These are phyloP conservation scores for Hassar affinis DNA, from an alignment of 2,113 vertebrate species.

Conservation along the genomic window DNA sequence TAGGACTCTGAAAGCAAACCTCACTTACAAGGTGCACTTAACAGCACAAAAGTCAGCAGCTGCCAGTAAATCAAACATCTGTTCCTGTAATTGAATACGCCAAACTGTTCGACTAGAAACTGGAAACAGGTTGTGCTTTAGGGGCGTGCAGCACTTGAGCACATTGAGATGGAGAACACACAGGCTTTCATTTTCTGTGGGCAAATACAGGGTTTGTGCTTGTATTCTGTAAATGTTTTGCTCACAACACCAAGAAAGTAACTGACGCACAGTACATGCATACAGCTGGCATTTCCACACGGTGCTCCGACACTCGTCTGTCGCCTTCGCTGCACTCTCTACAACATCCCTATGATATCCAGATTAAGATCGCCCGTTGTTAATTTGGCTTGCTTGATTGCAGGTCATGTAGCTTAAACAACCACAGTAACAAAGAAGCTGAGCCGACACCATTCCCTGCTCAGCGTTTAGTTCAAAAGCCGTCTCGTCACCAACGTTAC, in stretches of 20 bases:
- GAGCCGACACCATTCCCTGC: neutral
- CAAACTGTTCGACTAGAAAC: slow-evolving; percentile 11
- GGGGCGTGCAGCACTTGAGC: neutral
- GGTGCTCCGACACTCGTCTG: slow-evolving; percentile 7
- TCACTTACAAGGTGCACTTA: slow-evolving; percentile 8
- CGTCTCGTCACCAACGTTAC: neutral
- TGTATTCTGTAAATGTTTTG: slow-evolving; percentile 7
- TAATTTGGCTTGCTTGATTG: neutral
- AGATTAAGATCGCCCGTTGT: neutral
- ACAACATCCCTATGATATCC: neutral
- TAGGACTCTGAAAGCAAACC: neutral
- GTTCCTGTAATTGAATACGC: slow-evolving; percentile 11
- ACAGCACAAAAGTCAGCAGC: slow-evolving; percentile 16
- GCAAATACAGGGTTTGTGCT: neutral
- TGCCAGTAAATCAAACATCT: slow-evolving; percentile 39
- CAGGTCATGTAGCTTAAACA: neutral
- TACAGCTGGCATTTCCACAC: slow-evolving; percentile 35
- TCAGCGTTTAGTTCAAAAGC: neutral
- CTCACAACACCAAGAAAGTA: slow-evolving; percentile 13
- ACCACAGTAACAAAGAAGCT: neutral
- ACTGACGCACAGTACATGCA: neutral
- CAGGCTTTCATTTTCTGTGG: neutral
- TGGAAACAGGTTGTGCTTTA: slow-evolving; percentile 7
- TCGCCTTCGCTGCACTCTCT: neutral
- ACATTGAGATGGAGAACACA: neutral